Percentiles rank a stretch among this genome's conserved stretches.
phyloP scores from a whole-genome alignment of 2,113 vertebrate genomes.

The Eptesicus fuscus region DNA sequence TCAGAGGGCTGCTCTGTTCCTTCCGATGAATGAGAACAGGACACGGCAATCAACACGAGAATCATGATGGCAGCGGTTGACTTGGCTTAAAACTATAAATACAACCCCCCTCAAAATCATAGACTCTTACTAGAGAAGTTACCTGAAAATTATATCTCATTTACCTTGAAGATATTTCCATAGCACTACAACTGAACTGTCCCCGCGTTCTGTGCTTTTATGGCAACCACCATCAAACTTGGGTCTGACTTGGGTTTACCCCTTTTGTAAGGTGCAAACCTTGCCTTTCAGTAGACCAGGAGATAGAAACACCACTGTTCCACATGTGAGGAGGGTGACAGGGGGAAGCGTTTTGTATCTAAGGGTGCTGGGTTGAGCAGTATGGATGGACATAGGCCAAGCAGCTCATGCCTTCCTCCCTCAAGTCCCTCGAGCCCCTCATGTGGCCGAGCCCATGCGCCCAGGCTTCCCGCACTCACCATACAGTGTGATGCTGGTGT shows the following conservation, averaged over 20 bases:
- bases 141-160: background rate
- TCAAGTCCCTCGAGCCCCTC: background rate
- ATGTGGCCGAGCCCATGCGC: background rate
- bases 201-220: background rate
- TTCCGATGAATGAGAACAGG: background rate
- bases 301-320: background rate
- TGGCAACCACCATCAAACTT: background rate
- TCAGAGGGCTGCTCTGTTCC: background rate
- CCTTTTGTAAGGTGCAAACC: background rate
- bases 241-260: background rate
- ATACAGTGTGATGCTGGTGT: conserved; percentile 96
- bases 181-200: background rate
- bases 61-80: background rate
- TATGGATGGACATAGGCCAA: background rate
- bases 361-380: background rate
- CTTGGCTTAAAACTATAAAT: background rate
- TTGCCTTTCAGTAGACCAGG: background rate
- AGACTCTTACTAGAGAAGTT: background rate
- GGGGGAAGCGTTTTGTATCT: background rate
- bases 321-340: background rate
- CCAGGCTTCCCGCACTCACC: conserved; percentile 84
- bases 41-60: background rate
- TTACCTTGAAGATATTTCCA: background rate
- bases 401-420: background rate
- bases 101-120: background rate